Evolutionary conservation across 2,113 vertebrate genomes (phyloP).

Genomic region (Cygnus buccinator): DNA sequence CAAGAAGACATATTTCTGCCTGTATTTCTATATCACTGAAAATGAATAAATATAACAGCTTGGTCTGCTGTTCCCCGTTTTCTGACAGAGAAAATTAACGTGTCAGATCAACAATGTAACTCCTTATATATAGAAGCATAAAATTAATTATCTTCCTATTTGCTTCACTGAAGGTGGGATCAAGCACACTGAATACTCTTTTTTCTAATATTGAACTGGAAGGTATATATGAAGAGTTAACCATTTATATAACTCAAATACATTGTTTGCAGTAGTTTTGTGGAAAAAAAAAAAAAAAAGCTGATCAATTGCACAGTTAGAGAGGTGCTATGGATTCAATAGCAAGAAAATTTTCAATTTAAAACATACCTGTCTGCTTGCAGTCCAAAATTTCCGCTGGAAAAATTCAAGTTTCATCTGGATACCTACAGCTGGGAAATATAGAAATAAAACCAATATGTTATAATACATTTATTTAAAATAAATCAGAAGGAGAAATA

Average conservation of each 20-base stretch:
- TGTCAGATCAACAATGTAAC: background rate
- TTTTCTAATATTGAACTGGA: background rate
- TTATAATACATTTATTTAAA: conserved; percentile 30
- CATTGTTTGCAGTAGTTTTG: background rate
- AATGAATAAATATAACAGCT: background rate
- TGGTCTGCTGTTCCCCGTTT: background rate
- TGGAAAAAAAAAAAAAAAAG: background rate
- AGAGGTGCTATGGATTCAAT: background rate
- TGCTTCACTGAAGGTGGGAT: background rate
- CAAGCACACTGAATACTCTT: background rate
- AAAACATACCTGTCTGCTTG: conserved; percentile 93
- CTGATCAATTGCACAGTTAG: background rate
- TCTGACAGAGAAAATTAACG: background rate
- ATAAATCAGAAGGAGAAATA: background rate
- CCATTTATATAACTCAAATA: background rate
- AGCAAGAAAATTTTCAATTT: background rate
- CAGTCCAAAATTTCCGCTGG: conserved; percentile 98
- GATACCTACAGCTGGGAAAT: conserved; percentile 93
- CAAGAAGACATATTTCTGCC: background rate
- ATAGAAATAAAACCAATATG: conserved; percentile 47
- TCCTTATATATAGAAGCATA: background rate
- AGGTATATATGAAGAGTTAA: background rate
- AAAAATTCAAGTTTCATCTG: conserved; percentile 99
- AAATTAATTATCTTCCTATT: background rate
- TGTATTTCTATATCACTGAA: background rate